Percentiles rank a stretch among this genome's conserved stretches.
Evolutionary conservation across 2,113 vertebrate species (phyloP).

Genomic region (Corythoichthys intestinalis): DNA sequence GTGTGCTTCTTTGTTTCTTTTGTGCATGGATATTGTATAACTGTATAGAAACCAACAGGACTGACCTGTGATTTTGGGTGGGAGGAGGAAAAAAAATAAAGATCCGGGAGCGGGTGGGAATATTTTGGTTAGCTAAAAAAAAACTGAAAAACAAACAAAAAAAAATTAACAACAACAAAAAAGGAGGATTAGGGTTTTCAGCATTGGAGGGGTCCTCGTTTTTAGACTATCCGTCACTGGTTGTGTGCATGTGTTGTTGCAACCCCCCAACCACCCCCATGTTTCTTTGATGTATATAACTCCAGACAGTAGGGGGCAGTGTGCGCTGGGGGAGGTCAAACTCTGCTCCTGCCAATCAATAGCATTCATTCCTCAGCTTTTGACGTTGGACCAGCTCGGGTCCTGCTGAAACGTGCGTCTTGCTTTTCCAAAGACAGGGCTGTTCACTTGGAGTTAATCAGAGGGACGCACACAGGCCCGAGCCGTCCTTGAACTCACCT

Average conservation of each 20-base stretch:
- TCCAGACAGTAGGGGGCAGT: constrained; percentile 70
- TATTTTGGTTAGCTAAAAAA: constrained; percentile 64
- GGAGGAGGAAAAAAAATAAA: constrained; percentile 46
- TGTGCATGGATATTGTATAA: constrained; percentile 82
- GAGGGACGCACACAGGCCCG: constrained; percentile 66
- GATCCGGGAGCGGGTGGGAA: constrained; percentile 53
- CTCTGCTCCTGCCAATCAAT: constrained; percentile 67
- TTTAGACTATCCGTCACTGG: constrained; percentile 74
- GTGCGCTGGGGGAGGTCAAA: constrained; percentile 70
- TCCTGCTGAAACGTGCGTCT: constrained; percentile 64
- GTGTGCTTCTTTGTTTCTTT: constrained; percentile 60
- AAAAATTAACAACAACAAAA: constrained; percentile 20
- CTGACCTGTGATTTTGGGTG: constrained; percentile 72
- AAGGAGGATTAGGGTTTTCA: constrained; percentile 57
- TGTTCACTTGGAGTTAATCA: constrained; percentile 75
- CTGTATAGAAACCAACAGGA: constrained; percentile 80
- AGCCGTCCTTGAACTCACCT: constrained; percentile 51
- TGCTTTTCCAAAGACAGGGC: constrained; percentile 72
- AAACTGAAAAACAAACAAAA: constrained; percentile 43
- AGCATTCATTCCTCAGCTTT: constrained; percentile 67
- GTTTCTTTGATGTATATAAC: constrained; percentile 74
- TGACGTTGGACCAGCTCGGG: constrained; percentile 43
- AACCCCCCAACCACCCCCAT: constrained; percentile 57
- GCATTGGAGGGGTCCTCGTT: constrained; percentile 69
- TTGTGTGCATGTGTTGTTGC: constrained; percentile 78